phyloP scores from a whole-genome alignment of 2,888 invertebrate genomes.

The Clanis bilineata region DNA sequence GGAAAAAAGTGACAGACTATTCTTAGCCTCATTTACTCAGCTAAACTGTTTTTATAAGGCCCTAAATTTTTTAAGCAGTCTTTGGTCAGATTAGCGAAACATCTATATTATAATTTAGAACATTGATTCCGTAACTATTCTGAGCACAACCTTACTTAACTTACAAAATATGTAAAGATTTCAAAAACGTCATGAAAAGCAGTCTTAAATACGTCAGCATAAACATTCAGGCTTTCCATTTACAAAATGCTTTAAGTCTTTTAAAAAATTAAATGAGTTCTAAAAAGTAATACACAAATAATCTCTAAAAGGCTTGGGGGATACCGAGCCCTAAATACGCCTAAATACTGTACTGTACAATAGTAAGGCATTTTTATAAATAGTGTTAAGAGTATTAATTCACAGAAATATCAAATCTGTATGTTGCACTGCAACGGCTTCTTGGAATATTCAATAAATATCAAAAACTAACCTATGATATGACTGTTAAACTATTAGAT shows the following conservation, averaged over 20 bases:
- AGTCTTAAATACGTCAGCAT: slow-evolving; percentile 31
- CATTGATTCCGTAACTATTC: slow-evolving; percentile 9
- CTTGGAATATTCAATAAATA: slow-evolving; percentile 12
- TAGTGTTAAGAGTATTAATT: not conserved
- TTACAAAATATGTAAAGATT: slow-evolving; percentile 27
- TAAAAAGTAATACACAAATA: slow-evolving; percentile 14
- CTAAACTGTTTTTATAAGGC: too few relatives aligned
- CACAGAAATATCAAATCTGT: not conserved
- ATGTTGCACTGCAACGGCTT: slow-evolving; percentile 17
- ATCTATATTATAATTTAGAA: slow-evolving; percentile 18
- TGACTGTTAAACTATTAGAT: slow-evolving; percentile 30
- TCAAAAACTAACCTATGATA: slow-evolving; percentile 44
- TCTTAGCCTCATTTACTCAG: too few relatives aligned
- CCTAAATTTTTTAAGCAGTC: slow-evolving; percentile 60
- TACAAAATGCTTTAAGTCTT: slow-evolving; percentile 18
- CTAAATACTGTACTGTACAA: slow-evolving; percentile 3
- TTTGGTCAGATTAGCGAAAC: slow-evolving; percentile 59
- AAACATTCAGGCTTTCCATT: slow-evolving; percentile 13
- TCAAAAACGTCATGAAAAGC: slow-evolving; percentile 33
- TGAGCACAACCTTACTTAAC: slow-evolving; percentile 41
- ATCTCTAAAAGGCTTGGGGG: not conserved
- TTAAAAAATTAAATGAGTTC: not conserved
- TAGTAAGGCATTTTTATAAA: not conserved
- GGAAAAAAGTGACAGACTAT: too few relatives aligned
- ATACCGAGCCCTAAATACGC: not conserved